Evolutionary conservation across 2,797 vertebrate species (phyloP).

Genomic region (Gorsachius magnificus): DNA sequence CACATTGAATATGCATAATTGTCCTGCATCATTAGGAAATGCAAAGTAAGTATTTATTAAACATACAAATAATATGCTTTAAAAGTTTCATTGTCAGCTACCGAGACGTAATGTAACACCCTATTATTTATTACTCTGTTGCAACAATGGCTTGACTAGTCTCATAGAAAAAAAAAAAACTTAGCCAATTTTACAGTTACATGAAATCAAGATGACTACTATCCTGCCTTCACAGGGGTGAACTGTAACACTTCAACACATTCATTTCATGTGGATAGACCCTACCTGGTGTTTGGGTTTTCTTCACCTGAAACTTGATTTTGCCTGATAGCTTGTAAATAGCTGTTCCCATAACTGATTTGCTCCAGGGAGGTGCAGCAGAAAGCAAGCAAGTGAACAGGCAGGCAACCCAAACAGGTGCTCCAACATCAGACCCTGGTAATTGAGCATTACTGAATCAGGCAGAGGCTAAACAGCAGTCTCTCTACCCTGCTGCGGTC

Average conservation of each 20-base stretch:
- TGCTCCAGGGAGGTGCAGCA: not conserved
- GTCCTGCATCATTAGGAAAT: not conserved
- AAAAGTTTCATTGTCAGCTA: not conserved
- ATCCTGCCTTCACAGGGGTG: not conserved
- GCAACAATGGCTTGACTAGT: not conserved
- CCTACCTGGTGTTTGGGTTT: constrained; percentile 73
- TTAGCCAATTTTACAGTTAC: not conserved
- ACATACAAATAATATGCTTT: not conserved
- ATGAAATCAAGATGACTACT: not conserved
- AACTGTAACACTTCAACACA: not conserved
- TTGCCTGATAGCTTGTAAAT: constrained; percentile 84
- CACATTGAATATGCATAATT: not conserved
- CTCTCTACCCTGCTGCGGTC: not conserved
- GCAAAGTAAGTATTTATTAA: not conserved
- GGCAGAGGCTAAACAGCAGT: not conserved
- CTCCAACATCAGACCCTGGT: not conserved
- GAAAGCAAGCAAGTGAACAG: not conserved
- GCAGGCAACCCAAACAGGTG: constrained; percentile 3
- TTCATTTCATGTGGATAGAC: not conserved
- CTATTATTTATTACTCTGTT: not conserved
- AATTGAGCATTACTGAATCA: not conserved
- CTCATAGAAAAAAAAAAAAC: not conserved
- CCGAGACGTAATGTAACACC: not conserved
- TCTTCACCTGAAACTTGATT: constrained; percentile 82
- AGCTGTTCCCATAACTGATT: constrained; percentile 80